These are phyloP conservation scores for Vulpes vulpes DNA, from an alignment of 2,113 vertebrate species.

Conservation along the genomic window DNA sequence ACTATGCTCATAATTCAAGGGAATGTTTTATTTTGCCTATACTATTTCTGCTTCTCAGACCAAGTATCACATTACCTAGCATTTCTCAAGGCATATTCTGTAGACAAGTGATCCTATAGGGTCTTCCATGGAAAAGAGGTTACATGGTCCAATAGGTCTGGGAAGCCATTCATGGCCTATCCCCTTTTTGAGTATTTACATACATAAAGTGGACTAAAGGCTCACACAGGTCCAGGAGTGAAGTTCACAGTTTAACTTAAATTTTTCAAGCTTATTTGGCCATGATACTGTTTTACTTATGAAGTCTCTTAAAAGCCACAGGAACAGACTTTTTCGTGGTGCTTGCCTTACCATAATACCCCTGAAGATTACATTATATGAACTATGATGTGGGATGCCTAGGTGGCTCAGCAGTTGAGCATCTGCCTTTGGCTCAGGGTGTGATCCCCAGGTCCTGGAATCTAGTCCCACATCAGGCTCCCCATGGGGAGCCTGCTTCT, in stretches of 20 bases:
- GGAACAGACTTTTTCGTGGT: background rate
- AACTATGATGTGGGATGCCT: background rate
- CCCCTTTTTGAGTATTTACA: background rate
- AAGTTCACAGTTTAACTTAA: background rate
- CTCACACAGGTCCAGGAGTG: background rate
- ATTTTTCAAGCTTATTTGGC: background rate
- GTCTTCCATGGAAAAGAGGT: background rate
- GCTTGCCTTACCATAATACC: background rate
- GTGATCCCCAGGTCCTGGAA: too few species aligned
- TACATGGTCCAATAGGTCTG: background rate
- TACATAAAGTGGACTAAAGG: background rate
- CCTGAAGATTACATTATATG: background rate
- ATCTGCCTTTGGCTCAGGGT: too few species aligned
- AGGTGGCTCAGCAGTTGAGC: too few species aligned
- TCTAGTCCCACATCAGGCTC: too few species aligned
- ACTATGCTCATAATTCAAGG: background rate
- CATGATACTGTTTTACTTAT: background rate
- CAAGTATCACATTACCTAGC: background rate
- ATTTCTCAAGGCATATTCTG: background rate
- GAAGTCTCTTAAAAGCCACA: background rate
- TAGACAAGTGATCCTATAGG: background rate
- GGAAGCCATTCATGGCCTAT: background rate
- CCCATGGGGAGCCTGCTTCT: too few species aligned
- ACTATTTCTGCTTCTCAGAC: background rate
- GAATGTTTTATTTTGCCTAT: background rate